These are phyloP conservation scores for Cyprinodon diabolis DNA, from an alignment of 2,797 vertebrate species.

Conservation along the genomic window DNA sequence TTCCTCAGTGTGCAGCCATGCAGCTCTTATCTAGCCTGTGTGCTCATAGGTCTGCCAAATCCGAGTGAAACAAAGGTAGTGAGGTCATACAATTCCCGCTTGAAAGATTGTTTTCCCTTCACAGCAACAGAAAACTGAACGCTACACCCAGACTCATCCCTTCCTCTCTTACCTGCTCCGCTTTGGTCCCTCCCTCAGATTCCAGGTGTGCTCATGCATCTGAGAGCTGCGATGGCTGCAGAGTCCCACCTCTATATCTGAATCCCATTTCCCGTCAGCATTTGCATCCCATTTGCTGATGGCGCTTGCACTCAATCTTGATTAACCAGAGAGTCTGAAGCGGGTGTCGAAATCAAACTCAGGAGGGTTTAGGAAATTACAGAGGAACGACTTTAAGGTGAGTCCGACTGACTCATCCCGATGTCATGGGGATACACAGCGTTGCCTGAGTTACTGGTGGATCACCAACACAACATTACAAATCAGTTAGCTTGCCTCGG, in stretches of 20 bases:
- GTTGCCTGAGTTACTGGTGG: conserved; percentile 54
- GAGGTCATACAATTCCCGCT: conserved; percentile 15
- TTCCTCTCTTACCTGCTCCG: conserved; percentile 20
- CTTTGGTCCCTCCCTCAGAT: conserved; percentile 45
- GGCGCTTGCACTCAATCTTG: neutral
- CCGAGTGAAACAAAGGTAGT: conserved; percentile 14
- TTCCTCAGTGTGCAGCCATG: conserved; percentile 5
- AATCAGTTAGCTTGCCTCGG: conserved; percentile 5
- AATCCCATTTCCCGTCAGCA: conserved; percentile 29
- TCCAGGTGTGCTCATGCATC: conserved; percentile 68
- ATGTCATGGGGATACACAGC: conserved; percentile 18
- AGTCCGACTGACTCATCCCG: conserved; percentile 42
- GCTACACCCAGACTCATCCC: conserved; percentile 24
- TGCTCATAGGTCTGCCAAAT: conserved; percentile 26
- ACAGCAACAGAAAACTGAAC: conserved; percentile 42
- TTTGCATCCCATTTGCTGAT: conserved; percentile 51
- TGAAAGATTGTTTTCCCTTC: conserved; percentile 27
- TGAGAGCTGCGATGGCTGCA: conserved; percentile 36
- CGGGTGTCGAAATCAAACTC: neutral
- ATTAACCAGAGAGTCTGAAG: conserved; percentile 5
- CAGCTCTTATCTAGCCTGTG: conserved; percentile 29
- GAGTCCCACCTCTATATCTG: conserved; percentile 28
- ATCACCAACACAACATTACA: conserved; percentile 38
- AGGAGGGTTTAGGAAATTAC: neutral
- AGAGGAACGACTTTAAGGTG: neutral